Conservation (phyloP, 2,797 vertebrate species). For the Salarias fasciatus region DNA sequence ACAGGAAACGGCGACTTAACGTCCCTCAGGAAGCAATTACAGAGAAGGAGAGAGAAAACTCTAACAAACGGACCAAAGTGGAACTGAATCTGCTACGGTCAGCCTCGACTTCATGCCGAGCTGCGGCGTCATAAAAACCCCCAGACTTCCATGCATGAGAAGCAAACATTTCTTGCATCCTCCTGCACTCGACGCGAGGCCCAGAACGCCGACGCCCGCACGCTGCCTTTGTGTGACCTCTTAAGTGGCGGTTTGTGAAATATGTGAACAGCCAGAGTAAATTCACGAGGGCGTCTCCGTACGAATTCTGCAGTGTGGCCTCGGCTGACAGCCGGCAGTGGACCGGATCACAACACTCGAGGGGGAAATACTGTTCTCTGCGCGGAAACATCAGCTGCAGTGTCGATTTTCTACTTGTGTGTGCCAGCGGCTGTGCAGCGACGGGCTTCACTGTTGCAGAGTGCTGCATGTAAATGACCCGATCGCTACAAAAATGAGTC, state of each 20-base stretch:
- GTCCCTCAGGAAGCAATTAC: conserved; percentile 71
- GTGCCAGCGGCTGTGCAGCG: no score
- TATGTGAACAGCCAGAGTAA: conserved; percentile 29
- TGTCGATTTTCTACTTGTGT: no score
- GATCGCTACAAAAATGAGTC: no score
- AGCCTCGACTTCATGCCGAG: no score
- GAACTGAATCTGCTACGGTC: background rate
- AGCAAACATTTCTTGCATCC: conserved; percentile 1
- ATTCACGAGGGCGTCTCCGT: conserved; percentile 32
- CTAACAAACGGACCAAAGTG: background rate
- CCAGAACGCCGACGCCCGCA: background rate
- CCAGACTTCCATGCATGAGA: no score
- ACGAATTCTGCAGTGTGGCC: conserved; percentile 28
- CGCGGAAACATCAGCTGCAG: background rate
- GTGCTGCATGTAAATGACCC: no score
- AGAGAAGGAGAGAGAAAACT: conserved; percentile 8
- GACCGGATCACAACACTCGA: background rate
- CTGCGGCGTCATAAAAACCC: no score
- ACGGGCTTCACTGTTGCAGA: no score
- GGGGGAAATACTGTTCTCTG: conserved; percentile 15
- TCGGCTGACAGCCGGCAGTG: conserved; percentile 6
- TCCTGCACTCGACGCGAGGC: background rate
- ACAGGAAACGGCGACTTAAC: conserved; percentile 63
- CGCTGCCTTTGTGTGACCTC: conserved; percentile 21
- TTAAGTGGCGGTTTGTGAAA: conserved; percentile 41